Base-by-base conservation (phyloP, 2,888 invertebrate species). In the Elmis aenea region DNA sequence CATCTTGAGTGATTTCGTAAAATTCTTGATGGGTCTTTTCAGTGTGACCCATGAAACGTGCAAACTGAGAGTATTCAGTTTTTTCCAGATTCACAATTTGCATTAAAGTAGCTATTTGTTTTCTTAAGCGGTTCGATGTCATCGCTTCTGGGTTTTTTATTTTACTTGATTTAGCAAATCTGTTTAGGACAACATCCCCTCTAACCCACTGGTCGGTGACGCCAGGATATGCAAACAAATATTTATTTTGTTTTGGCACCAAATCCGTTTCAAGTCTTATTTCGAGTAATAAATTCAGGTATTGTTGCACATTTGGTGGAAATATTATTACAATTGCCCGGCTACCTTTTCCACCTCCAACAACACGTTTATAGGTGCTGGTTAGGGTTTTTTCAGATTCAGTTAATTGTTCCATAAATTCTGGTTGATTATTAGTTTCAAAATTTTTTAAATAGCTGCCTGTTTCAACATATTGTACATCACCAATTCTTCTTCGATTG, bases 281-380 rank as follows among this genome's bases (percentile, higher is more conserved):
- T 27, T 36, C 26, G 16, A 46, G 26, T 27, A 42, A 23, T 15
- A 42, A 9, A 13, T 33, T 18, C 1, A 42, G 13, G 15, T 28
- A 37, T 5, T 18, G 13, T 30, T 38, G 38, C 5, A 41, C 3
- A 34, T 42, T 33, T 21, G n/a, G 9, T 2, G 42, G 42, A 38
- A 42, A 34, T 27, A 42, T 15, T 10, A 42, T 38, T 3, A 26
- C 26, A 16, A 41, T 41, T 6, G 36, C 21, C 8, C 26, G 11
- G 14, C 33, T 37, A 10, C 36, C 41, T 32, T 41, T 41, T 26
- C 32, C 41, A 21, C 27, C 32, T 8, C 32, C 26, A 9, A 41
- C 27, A 23, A 38, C 23, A 6, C 34, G 26, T 28, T 38, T 38
- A 13, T 27, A 38, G 18, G 11, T 8, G 3, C 8, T 18, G 2